A percentile compares a stretch with the other conserved stretches of the same genome.
These are phyloP conservation scores for Nymphalis urticae DNA, from an alignment of 2,888 invertebrate genomes.

Conservation along the genomic window DNA sequence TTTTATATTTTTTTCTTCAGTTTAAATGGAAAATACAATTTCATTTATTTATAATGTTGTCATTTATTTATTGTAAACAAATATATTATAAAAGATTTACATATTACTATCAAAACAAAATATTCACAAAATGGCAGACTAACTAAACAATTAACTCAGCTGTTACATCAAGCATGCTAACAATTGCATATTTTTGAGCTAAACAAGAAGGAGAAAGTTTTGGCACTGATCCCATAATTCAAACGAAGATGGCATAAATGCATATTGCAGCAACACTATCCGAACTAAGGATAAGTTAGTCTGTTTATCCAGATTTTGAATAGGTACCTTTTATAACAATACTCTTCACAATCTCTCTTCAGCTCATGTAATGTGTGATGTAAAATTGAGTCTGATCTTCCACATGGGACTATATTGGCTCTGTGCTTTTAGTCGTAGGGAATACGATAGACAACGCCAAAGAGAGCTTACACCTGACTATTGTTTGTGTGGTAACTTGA, in stretches of 20 bases:
- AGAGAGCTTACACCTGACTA: conserved; percentile 77
- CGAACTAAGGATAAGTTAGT: conserved; percentile 72
- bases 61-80: conserved; percentile 82
- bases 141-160: conserved; percentile 80
- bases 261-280: conserved; percentile 77
- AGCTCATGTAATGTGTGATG: conserved; percentile 71
- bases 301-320: conserved; percentile 77
- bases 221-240: conserved; percentile 81
- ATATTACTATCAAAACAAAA: conserved; percentile 82
- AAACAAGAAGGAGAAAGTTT: conserved; percentile 79
- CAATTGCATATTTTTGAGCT: conserved; percentile 81
- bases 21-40: conserved; percentile 82
- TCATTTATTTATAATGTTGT: conserved; percentile 82
- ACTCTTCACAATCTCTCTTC: conserved; percentile 78
- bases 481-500: conserved; percentile 78
- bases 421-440: conserved; percentile 17
- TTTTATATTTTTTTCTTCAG: conserved; percentile 81
- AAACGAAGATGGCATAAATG: conserved; percentile 79
- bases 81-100: conserved; percentile 83
- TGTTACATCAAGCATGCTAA: conserved; percentile 79
- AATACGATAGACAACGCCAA: conserved; percentile 61
- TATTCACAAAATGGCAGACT: conserved; percentile 83
- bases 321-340: conserved; percentile 81
- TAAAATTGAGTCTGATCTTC: conserved; percentile 63
- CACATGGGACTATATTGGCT: conserved; percentile 20